Base-by-base conservation (phyloP, 1,140 invertebrate genomes). In the Drosophila hydei region DNA sequence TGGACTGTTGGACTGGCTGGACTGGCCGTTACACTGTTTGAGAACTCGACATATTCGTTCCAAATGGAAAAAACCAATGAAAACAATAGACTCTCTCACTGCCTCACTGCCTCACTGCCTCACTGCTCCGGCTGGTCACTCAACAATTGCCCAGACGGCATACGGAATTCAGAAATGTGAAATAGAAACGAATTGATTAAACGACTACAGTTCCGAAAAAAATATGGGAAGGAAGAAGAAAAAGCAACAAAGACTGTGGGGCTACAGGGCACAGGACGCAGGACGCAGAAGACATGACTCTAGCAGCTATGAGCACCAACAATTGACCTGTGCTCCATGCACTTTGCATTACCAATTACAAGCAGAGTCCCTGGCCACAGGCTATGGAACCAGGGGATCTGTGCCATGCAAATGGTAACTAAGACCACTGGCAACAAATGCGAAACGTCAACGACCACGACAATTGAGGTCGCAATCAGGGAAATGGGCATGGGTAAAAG, bases 271-370 rank as follows among this genome's bases (percentile, higher is more conserved):
- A 25, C 1, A 48, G 21, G 19, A 21, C 50, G 45, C 62, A 75
- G 56, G 2, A 12, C 8, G 12, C 1, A 55, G 33, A 33, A 40
- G 30, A 54, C 51, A 54, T 38, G 51, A 54, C 36, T 33, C 30
- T 11, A 33, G 30, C 30, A 33, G 30, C 30, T 11, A 33, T 33
- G 30, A 5, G 21, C 18, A 36, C 19, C 47, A 30, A 62, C 51
- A 69, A 47, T 62, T 58, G 60, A 55, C 52, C 70, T 68, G 62
- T 50, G 42, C 25, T 58, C 47, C 63, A 79, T 84, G 76, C 80
- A 85, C 80, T 85, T 85, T 80, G 77, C 80, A 85, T 85, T 85
- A 85, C 76, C 80, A 85, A 85, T 85, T 85, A 83, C 62, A 67
- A 59, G 38, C 43, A 62, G 38, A 61, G 21, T 43, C 54, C 16